Evolutionary conservation across 2,888 invertebrate genomes (phyloP).

Genomic region (Napeogenes sylphis): DNA sequence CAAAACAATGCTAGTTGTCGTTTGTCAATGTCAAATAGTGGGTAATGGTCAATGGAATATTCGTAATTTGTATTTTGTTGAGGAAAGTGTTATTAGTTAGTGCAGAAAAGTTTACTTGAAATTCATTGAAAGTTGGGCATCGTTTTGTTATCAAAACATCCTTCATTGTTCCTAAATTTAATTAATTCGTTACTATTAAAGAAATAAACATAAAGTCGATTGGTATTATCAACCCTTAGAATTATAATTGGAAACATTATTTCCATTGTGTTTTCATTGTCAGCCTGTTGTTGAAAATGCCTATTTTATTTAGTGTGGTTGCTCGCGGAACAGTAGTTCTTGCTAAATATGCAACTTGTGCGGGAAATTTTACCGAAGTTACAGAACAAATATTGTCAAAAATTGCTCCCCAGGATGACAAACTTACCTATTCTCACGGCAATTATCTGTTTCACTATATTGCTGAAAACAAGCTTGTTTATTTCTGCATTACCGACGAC

Average conservation of each 20-base stretch:
- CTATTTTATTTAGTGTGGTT: constrained; percentile 93
- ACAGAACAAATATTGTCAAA: constrained; percentile 93
- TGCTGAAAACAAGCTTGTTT: constrained; percentile 90
- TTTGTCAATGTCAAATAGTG: constrained; percentile 1
- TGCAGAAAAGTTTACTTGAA: not conserved
- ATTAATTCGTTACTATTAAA: not conserved
- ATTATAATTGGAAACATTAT: constrained; percentile 7
- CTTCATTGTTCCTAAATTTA: not conserved
- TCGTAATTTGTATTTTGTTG: constrained; percentile 2
- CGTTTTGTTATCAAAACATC: not conserved
- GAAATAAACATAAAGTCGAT: not conserved
- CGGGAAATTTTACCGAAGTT: constrained; percentile 96
- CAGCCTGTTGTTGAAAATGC: constrained; percentile 79
- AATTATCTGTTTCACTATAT: constrained; percentile 96
- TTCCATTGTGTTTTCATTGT: constrained; percentile 19
- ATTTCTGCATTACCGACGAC: constrained; percentile 96
- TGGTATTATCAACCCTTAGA: constrained; percentile 3
- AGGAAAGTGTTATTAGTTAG: not conserved
- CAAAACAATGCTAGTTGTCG: not conserved
- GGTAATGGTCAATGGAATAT: not conserved
- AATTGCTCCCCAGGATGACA: constrained; percentile 92
- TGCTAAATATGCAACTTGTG: constrained; percentile 93
- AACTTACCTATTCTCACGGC: constrained; percentile 94
- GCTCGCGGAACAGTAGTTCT: constrained; percentile 90
- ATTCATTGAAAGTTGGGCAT: not conserved